Evolutionary conservation across 2,888 invertebrate species (phyloP).

Genomic region (Morpho deidamia): DNA sequence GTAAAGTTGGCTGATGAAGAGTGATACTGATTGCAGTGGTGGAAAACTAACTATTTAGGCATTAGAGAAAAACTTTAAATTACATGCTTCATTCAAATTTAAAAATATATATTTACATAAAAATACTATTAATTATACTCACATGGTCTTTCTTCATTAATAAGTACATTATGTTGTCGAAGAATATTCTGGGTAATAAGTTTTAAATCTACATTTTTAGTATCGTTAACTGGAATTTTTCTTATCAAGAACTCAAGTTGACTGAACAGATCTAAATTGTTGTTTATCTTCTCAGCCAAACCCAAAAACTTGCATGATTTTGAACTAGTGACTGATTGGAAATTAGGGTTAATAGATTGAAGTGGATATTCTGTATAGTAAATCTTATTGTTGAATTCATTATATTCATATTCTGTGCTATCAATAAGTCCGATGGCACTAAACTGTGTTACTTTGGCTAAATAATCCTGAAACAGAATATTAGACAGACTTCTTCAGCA

Average conservation of each 20-base stretch:
- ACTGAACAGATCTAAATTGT: constrained; percentile 27
- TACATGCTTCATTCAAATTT: too few relatives aligned
- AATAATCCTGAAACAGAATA: too few relatives aligned
- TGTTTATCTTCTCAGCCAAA: constrained; percentile 22
- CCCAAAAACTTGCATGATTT: neutral
- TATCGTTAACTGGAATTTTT: constrained; percentile 25
- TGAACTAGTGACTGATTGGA: neutral
- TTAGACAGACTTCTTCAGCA: too few relatives aligned
- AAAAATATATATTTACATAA: neutral
- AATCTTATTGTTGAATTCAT: neutral
- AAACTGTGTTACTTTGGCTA: too few relatives aligned
- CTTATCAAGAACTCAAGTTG: constrained; percentile 31
- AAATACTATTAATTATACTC: neutral
- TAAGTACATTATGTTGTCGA: constrained; percentile 12
- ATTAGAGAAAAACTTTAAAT: too few relatives aligned
- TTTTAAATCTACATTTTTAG: constrained; percentile 27
- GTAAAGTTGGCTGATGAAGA: too few relatives aligned
- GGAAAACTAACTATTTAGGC: too few relatives aligned
- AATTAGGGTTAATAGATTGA: too few relatives aligned
- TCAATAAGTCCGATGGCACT: too few relatives aligned
- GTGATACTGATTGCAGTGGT: too few relatives aligned
- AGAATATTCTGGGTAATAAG: constrained; percentile 27
- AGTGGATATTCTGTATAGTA: neutral
- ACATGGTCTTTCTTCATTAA: constrained; percentile 6
- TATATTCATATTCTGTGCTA: too few relatives aligned